Evolutionary conservation across 2,888 invertebrate species (phyloP).

Genomic region (Cataglyphis livida): DNA sequence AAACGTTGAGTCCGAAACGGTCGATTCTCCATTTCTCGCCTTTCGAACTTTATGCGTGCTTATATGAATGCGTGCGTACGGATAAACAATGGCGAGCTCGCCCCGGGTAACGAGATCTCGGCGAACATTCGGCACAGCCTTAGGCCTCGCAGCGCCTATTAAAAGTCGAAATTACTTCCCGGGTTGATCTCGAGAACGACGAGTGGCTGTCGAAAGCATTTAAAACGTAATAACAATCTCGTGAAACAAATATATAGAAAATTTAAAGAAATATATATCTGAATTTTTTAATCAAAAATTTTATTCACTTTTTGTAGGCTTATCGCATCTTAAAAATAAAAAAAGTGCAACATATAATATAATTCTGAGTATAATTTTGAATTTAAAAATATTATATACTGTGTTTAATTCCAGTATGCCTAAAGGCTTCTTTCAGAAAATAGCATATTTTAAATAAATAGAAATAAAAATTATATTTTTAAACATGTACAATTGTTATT

Average conservation of each 20-base stretch:
- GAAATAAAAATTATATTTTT: too few relatives aligned
- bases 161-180: slow-evolving; percentile 69
- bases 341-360: too few relatives aligned
- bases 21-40: slow-evolving; percentile 18
- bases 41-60: slow-evolving; percentile 30
- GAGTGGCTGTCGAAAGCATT: background rate
- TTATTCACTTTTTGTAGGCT: too few relatives aligned
- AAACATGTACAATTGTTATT: too few relatives aligned
- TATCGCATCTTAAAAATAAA: too few relatives aligned
- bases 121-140: slow-evolving; percentile 38
- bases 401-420: too few relatives aligned
- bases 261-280: too few relatives aligned
- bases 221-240: slow-evolving; percentile 25
- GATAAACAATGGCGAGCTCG: slow-evolving; percentile 41
- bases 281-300: too few relatives aligned
- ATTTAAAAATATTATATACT: too few relatives aligned
- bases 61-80: slow-evolving; percentile 24
- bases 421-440: too few relatives aligned
- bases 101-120: slow-evolving; percentile 54
- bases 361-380: too few relatives aligned
- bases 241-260: background rate
- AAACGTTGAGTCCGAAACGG: slow-evolving; percentile 56
- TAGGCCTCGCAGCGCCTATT: slow-evolving; percentile 53
- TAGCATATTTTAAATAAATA: too few relatives aligned
- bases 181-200: slow-evolving; percentile 35